Evolutionary conservation across 1,140 invertebrate species (phyloP).

Genomic region (Formica selysi): DNA sequence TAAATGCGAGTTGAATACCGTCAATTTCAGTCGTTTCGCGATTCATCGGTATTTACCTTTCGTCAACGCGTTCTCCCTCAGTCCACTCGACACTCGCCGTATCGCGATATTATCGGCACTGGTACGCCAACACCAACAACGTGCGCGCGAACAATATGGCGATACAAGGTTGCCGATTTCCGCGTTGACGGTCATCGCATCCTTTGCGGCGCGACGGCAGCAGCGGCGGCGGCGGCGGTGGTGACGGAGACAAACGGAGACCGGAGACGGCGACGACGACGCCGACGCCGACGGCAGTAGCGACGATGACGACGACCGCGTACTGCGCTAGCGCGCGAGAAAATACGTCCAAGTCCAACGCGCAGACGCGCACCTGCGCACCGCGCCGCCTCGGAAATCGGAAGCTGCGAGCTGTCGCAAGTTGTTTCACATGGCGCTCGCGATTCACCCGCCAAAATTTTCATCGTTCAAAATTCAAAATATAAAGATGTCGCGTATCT

Average conservation of each 20-base stretch:
- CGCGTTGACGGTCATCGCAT: slow-evolving; percentile 78
- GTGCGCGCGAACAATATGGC: slow-evolving; percentile 81
- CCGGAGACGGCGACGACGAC: not conserved
- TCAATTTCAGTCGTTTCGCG: not conserved
- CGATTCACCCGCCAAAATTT: not conserved
- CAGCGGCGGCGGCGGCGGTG: not conserved
- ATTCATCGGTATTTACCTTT: slow-evolving; percentile 74
- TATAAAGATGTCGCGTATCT: too few relatives aligned
- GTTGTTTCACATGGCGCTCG: not conserved
- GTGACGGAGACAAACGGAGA: not conserved
- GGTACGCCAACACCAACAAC: slow-evolving; percentile 64
- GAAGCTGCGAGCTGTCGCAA: not conserved
- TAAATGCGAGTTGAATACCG: too few relatives aligned
- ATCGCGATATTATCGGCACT: slow-evolving; percentile 65
- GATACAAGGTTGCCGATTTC: slow-evolving; percentile 76
- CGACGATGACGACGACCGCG: slow-evolving; percentile 47
- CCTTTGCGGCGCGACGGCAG: slow-evolving; percentile 33
- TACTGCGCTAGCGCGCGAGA: slow-evolving; percentile 73
- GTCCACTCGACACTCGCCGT: slow-evolving; percentile 31
- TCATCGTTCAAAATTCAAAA: not conserved
- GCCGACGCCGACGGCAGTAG: slow-evolving; percentile 23
- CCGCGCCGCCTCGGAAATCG: not conserved
- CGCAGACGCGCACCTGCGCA: not conserved
- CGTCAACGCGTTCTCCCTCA: slow-evolving; percentile 48
- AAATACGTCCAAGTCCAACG: slow-evolving; percentile 6